Base-by-base conservation (phyloP, 2,113 vertebrate species). In the Corythoichthys intestinalis region DNA sequence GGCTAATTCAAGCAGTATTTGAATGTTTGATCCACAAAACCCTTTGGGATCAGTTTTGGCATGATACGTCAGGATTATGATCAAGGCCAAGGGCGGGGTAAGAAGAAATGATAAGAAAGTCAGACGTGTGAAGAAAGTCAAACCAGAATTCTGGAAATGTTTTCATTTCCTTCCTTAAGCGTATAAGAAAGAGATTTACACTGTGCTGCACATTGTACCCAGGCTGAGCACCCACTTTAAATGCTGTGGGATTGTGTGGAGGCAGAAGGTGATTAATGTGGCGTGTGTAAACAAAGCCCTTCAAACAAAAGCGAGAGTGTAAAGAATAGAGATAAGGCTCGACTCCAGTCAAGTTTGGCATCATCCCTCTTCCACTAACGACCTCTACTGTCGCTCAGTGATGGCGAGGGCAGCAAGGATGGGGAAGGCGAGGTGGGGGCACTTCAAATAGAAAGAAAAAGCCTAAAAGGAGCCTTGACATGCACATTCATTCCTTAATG, bases 301-400 rank as follows among this genome's bases (percentile, higher is more conserved):
- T 91, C 88, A 92, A 92, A 92, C 90, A 92, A 92, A 92, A 92
- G 89, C 86, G 73, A 88, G 89, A 90, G 90, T 90, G 89, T 90
- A 91, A 89, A 89, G 89, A 90, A 89, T 85, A 88, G 87, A 92
- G 91, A 92, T 92, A 92, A 92, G 90, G 79, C 77, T 80, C 76
- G 85, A 92, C 90, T 90, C 85, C 87, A 92, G 88, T 90, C 89
- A 90, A 90, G 89, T 91, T 90, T 86, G 86, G 87, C 89, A 89
- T 90, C 91, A 92, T 92, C 91, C 85, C 85, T 92, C 91, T 91
- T 90, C 85, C 78, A 83, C 87, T 92, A 92, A 92, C 77, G 91
- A 92, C 91, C 91, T 92, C 89, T 91, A 89, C 91, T 92, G 91
- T 92, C 91, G 78, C 73, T 71, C 78, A 69, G 81, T 85, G 88